Percentiles rank a stretch among this genome's conserved stretches.
phyloP scores from a whole-genome alignment of 2,113 vertebrate species.

The Equus przewalskii region DNA sequence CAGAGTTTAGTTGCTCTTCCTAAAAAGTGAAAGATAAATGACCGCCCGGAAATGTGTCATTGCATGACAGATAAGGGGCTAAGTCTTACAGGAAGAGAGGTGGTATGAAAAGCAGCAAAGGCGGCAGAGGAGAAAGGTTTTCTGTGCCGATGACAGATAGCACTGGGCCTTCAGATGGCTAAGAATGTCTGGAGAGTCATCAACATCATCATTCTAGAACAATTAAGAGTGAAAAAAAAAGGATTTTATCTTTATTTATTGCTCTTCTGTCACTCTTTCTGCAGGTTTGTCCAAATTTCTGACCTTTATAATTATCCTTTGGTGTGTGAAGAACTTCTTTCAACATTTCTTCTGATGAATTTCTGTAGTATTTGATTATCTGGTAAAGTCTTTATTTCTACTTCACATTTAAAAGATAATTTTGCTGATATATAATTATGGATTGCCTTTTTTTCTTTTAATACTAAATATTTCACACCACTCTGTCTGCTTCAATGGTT shows the following conservation, averaged over 20 bases:
- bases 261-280: background rate
- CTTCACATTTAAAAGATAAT: background rate
- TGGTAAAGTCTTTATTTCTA: background rate
- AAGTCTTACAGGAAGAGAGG: background rate
- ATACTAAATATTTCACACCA: background rate
- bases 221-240: background rate
- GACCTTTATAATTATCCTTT: background rate
- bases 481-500: background rate
- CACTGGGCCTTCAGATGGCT: background rate
- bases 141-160: background rate
- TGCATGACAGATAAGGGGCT: background rate
- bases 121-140: background rate
- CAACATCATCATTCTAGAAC: background rate
- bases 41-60: background rate
- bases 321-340: background rate
- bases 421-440: background rate
- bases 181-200: background rate
- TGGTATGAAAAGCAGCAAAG: background rate
- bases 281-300: background rate
- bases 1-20: background rate
- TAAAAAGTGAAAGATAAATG: background rate
- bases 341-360: background rate
- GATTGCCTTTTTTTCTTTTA: background rate
- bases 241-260: background rate
- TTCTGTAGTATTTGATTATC: background rate